Base-by-base conservation (phyloP, 1,140 invertebrate genomes). In the Heliothis virescens region DNA sequence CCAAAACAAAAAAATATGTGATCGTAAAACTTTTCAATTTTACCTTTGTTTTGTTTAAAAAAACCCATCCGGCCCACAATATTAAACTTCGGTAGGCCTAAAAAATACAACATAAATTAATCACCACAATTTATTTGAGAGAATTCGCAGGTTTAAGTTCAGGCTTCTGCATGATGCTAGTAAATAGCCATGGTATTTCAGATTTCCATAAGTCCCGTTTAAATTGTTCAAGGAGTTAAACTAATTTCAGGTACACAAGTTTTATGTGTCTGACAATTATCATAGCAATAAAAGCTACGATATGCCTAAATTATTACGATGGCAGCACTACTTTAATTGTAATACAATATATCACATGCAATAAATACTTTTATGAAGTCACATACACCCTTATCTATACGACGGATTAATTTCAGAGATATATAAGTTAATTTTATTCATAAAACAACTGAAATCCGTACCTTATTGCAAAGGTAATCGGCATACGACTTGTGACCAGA, bases 331-430 rank as follows among this genome's bases (percentile, higher is more conserved):
- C 12, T 60, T 21, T 26, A 26, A 18, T 60, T 13, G 11, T 60
- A 60, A 60, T 11, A 18, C 18, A 60, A n/a, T 26, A n/a, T 60
- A 15, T 53, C n/a, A 53, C 16, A 18, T 9, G 5, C 3, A 63
- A 29, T n/a, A 41, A 41, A 63, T 63, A 59, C 21, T 60, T 60
- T 60, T 60, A 60, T 60, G 21, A 60, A 29, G 59, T 60, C 59
- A 60, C 59, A 60, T 60, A 60, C 59, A 13, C 59, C 34, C 26
- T 60, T 60, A 60, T 60, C 59, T 0, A 29, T 60, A 29, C 10
- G 26, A 60, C 3, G 26, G 59, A 60, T 60, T 60, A 29, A 11
- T 21, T 60, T 29, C 2, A 18, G 5, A 10, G 12, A 18, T 18
- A 57, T 5, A 10, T 18, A 57, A 18, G 10, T 10, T 57, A 18